Evolutionary conservation across 2,797 vertebrate genomes (phyloP), one percentile per base, ranked within the genome.

Genomic region (Myotis findleyi): DNA sequence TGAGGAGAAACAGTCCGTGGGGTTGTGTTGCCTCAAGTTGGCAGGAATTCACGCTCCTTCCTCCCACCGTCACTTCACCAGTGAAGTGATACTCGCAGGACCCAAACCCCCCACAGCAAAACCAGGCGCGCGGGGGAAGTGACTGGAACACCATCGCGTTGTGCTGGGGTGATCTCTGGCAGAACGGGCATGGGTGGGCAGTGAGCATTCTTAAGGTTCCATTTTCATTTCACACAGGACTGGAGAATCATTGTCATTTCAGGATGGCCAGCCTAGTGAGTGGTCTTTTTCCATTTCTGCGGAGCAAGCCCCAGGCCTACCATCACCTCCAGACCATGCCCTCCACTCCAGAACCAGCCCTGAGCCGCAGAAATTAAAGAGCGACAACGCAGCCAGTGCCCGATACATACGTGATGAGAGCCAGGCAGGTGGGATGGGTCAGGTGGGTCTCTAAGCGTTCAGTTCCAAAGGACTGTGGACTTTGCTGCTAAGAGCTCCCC

Each of bases 331-430:
- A 7, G 62, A n/a, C 62, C 30, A 30, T 3, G 30, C 64, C 64
- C n/a, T 66, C 64, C n/a, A 6, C n/a, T 77, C 53, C 51, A 30
- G 55, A 57, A 59, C 75, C 75, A 72, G 38, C 82, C 69, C 44
- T 44, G 25, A 66, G 41, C 64, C 84, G 36, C 87, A 91, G 55
- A 92, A 91, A 76, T 25, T 23, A 77, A 94, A 91, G 73, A 16
- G 12, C 12, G 16, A 53, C 87, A 91, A 80, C 55, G 41, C 21
- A 73, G 55, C 38, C 66, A 62, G 0, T 38, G 51, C 6, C 69
- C 18, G 13, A 27, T 41, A 8, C 49, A 71, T 33, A 73, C 84
- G 51, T 53, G 49, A 85, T 94, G 76, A 85, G 89, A 94, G 72
- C 17, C 62, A 5, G 41, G 33, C 33, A 44, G 49, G 47, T 80